Percentiles rank a stretch among this genome's conserved stretches.
These are phyloP conservation scores for Drosophila vallismaia DNA, from an alignment of 2,888 invertebrate genomes.

Conservation along the genomic window DNA sequence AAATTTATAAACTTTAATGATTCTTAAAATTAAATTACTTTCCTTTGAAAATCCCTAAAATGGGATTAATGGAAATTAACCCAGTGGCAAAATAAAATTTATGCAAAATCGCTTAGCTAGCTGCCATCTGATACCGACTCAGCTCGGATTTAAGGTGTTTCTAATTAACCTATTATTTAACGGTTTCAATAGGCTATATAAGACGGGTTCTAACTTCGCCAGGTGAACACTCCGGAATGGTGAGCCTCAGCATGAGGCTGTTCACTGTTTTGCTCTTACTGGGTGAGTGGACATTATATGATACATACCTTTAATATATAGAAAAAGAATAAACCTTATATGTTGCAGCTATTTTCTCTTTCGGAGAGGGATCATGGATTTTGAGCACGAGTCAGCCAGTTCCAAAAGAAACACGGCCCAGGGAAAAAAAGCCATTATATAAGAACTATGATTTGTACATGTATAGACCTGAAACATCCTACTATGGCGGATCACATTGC, in stretches of 20 bases:
- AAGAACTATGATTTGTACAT: constrained; percentile 22
- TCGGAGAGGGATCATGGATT: constrained; percentile 25
- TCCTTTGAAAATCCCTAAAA: neutral
- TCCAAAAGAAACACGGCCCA: constrained; percentile 9
- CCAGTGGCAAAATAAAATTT: constrained; percentile 14
- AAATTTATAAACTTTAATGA: neutral
- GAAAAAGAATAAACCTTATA: neutral
- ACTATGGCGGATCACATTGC: constrained; percentile 14
- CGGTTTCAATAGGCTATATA: constrained; percentile 32
- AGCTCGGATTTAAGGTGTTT: constrained; percentile 34
- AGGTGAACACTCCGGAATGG: constrained; percentile 29
- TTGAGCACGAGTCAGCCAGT: constrained; percentile 10
- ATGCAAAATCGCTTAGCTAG: constrained; percentile 10
- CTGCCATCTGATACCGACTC: constrained; percentile 16
- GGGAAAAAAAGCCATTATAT: neutral
- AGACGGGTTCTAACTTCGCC: constrained; percentile 4
- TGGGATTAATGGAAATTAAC: neutral
- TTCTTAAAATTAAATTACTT: neutral
- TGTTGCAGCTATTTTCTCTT: constrained; percentile 11
- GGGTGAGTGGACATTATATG: constrained; percentile 20
- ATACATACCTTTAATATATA: neutral
- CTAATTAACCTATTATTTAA: constrained; percentile 41
- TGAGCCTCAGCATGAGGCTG: constrained; percentile 33
- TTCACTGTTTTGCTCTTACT: constrained; percentile 29
- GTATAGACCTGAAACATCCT: constrained; percentile 16